These are phyloP conservation scores for Sinhomidia bicolor DNA, from an alignment of 2,888 invertebrate species.

Conservation along the genomic window DNA sequence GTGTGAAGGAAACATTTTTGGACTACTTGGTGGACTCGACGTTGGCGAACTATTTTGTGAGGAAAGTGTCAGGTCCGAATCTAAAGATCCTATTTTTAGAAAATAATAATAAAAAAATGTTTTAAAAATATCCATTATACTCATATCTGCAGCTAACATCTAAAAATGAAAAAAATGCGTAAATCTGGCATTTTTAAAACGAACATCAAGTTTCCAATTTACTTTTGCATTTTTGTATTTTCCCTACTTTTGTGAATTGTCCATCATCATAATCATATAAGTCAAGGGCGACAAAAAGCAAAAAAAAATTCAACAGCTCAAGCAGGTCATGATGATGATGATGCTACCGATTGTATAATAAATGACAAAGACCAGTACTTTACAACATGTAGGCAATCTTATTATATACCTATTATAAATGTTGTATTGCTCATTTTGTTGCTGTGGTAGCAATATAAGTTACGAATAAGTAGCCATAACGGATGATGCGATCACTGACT, in stretches of 20 bases:
- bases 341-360: not conserved
- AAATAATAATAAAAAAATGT: not conserved
- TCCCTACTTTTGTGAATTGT: too few species aligned
- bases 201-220: not conserved
- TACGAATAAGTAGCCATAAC: constrained; percentile 26
- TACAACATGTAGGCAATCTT: not conserved
- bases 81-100: constrained; percentile 82
- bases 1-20: constrained; percentile 80
- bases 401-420: not conserved
- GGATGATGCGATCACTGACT: constrained; percentile 35
- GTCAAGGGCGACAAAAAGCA: not conserved
- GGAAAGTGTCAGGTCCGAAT: constrained; percentile 81
- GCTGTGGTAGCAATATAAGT: not conserved
- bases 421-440: not conserved
- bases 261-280: not conserved
- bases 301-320: not conserved
- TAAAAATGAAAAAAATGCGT: not conserved
- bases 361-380: not conserved
- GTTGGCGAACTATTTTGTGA: constrained; percentile 85
- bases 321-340: not conserved
- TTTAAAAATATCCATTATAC: not conserved
- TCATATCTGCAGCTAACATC: not conserved
- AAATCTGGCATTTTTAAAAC: not conserved
- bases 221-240: too few species aligned
- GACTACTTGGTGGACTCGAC: constrained; percentile 82